Base-by-base conservation (phyloP, 2,797 vertebrate species). In the Vireo griseus region DNA sequence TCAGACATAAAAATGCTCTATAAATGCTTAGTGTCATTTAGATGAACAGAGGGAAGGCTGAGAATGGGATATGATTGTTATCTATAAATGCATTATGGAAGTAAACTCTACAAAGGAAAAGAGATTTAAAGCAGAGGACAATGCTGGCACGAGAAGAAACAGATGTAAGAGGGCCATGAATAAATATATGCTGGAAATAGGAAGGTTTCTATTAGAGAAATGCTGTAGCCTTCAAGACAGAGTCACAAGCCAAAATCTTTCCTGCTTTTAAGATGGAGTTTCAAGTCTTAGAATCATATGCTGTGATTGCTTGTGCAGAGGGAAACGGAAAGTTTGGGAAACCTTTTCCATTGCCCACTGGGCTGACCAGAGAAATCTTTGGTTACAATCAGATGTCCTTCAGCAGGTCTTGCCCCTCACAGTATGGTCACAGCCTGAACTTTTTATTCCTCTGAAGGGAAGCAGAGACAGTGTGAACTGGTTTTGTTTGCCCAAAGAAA, bases 101-200 rank as follows among this genome's bases (percentile, higher is more conserved):
- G 66, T 73, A 94, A 95, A 90, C 31, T 74, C 54, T 48, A 69
- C 58, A 88, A 90, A 88, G 76, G 20, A 86, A 66, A 90, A 90
- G 31, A 52, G 52, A 69, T 73, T 78, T 95, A 63, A 81, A 33
- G 47, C 18, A 52, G 55, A 93, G 51, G 51, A 93, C 37, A 66
- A 73, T 69, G 47, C 44, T 84, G 40, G 66, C 76, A 40, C 31
- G 84, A 90, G 73, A 91, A 47, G 25, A 86, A 92, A 86, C 37
- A 81, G 65, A 47, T 84, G 55, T 68, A 72, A 88, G 35, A 65
- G 11, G 25, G 10, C 3, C 39, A 37, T 83, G 54, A 55, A 77
- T 55, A 95, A 94, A 88, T 39, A 57, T 1, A 72, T 33, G 10
- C n/a, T 81, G 62, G 20, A 86, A 94, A 90, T 48, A 37, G 37